A percentile compares a stretch with the other conserved stretches of the same genome.
Evolutionary conservation across 1,140 invertebrate genomes (phyloP).

Genomic region (Drosophila quadrilineata): DNA sequence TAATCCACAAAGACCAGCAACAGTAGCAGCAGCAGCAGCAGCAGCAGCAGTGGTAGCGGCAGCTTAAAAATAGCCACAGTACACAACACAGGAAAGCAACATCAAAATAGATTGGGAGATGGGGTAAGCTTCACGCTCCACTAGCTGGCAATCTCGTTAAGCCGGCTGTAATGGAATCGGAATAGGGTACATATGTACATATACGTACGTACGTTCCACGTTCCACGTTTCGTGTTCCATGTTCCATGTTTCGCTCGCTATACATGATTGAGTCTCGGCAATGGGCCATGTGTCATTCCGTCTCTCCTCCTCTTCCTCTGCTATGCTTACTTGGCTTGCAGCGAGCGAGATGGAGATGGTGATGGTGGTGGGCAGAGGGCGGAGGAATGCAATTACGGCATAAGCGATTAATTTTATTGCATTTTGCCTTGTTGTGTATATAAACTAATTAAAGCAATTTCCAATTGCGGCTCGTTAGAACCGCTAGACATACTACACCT

Average conservation of each 20-base stretch:
- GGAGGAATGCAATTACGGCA: slow-evolving; percentile 63
- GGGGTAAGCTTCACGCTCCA: slow-evolving; percentile 50
- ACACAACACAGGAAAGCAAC: not conserved
- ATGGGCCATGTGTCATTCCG: slow-evolving; percentile 9
- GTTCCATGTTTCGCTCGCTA: too few species aligned
- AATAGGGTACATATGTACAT: slow-evolving; percentile 2
- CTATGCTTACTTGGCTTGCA: slow-evolving; percentile 1
- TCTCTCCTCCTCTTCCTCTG: not conserved
- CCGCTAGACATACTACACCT: slow-evolving; percentile 2
- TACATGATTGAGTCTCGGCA: slow-evolving; percentile 59
- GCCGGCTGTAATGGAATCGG: slow-evolving; percentile 56
- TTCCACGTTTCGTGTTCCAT: too few species aligned
- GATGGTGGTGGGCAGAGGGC: not conserved
- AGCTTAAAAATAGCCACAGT: slow-evolving; percentile 38
- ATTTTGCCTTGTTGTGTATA: slow-evolving; percentile 45
- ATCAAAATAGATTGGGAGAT: too few species aligned
- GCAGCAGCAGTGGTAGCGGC: too few species aligned
- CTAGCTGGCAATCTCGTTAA: slow-evolving; percentile 54
- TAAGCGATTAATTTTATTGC: slow-evolving; percentile 73
- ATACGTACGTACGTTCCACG: too few species aligned
- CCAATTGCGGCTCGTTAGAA: slow-evolving; percentile 19
- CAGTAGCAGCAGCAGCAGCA: too few species aligned
- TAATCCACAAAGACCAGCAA: slow-evolving; percentile 6
- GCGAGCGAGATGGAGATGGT: slow-evolving; percentile 26
- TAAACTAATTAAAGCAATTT: slow-evolving; percentile 71